Percentiles rank a stretch among this genome's conserved stretches.
These are phyloP conservation scores for Temnothorax curvispinosus DNA, from an alignment of 1,140 invertebrate genomes.

Conservation along the genomic window DNA sequence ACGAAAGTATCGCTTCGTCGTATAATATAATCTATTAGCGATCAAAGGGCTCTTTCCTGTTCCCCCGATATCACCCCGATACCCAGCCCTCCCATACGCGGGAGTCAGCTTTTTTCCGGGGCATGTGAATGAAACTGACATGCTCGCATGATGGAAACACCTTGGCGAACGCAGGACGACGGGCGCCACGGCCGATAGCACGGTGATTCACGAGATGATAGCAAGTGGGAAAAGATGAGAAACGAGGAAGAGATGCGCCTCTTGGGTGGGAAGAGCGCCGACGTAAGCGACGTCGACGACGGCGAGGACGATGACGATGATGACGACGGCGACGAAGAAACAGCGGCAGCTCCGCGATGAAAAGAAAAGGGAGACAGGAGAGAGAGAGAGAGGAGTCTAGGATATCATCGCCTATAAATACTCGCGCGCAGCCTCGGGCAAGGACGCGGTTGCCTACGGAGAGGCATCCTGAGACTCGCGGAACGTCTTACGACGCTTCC, in stretches of 20 bases:
- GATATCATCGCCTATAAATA: conserved; percentile 78
- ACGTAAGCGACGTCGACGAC: conserved; percentile 11
- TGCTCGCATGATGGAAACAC: conserved; percentile 65
- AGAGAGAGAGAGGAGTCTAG: conserved; percentile 67
- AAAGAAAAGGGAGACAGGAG: conserved; percentile 18
- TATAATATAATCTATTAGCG: conserved; percentile 62
- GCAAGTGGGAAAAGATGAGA: conserved; percentile 60
- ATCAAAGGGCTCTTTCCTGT: conserved; percentile 5
- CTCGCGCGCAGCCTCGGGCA: conserved; percentile 72
- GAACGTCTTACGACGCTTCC: conserved; percentile 51
- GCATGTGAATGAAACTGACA: conserved; percentile 60
- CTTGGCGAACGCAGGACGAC: conserved; percentile 47
- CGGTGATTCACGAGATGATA: conserved; percentile 67
- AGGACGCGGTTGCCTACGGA: conserved; percentile 72
- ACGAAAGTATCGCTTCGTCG: conserved; percentile 24
- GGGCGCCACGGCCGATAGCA: conserved; percentile 34
- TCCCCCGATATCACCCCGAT: neutral
- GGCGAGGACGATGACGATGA: neutral
- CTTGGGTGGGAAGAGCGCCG: neutral
- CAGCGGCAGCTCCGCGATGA: conserved; percentile 1
- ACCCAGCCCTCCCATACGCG: neutral
- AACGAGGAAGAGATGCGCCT: neutral
- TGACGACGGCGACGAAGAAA: conserved; percentile 44
- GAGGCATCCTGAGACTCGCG: conserved; percentile 64
- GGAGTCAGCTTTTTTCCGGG: conserved; percentile 35